Evolutionary conservation across 1,140 invertebrate species (phyloP), one percentile per base, ranked within the genome.

Genomic region (Meloidogyne floridensis): DNA sequence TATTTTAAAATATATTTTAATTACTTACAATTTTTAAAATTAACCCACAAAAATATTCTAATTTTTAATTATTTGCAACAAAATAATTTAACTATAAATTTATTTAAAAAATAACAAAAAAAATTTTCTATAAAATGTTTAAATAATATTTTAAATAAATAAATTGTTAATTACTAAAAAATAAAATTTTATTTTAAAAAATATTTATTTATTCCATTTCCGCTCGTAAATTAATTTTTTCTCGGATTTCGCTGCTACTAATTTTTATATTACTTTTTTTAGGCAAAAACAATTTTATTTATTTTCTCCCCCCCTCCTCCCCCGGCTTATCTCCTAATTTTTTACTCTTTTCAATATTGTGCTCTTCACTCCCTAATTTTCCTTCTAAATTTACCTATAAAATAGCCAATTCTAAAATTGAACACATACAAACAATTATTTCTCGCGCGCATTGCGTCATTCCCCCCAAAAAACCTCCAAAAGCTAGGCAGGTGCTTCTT

Each of bases 391-490:
- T 47, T 47, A 47, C 47, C 13, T 59, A 11, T 15, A n/a, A 65
- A 65, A 6, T 65, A n/a, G n/a, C 15, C 59, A 65, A 65, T 65
- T 65, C 59, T 65, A 65, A 65, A n/a, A n/a, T 65, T n/a, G 5
- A 65, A 65, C 15, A 65, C 13, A 59, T 59, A 59, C 15, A 15
- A 2, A 65, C 59, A 65, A 65, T 65, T 65, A 65, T n/a, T 65
- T 65, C 59, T 65, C 59, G 59, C 59, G 59, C 59, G 59, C n/a
- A 65, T 65, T 65, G 59, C 59, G 59, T 65, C n/a, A 65, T 65
- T 15, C 2, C n/a, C 5, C 59, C 6, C 1, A 32, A n/a, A n/a
- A 65, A 65, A 65, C n/a, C n/a, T 6, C n/a, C 59, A 3, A 65
- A 65, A n/a, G 2, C 59, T n/a, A 65, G n/a, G 15, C 59, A 65